These are phyloP conservation scores for Sarcophaga subvicina DNA, from an alignment of 2,888 invertebrate genomes.

Conservation along the genomic window DNA sequence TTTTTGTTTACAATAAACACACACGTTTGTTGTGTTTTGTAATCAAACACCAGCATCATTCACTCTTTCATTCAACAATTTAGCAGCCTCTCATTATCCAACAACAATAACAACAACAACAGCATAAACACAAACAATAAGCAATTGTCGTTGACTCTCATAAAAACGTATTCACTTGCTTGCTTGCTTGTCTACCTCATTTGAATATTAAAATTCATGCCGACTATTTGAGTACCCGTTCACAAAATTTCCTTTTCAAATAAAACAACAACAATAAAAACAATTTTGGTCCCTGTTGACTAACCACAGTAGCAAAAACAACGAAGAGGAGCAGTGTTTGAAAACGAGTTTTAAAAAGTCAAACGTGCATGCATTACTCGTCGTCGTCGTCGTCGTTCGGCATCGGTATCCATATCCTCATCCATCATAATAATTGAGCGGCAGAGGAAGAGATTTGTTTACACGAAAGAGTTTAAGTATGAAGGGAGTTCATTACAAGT, in stretches of 20 bases:
- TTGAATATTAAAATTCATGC: conserved; percentile 62
- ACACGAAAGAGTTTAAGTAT: conserved; percentile 30
- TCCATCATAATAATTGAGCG: conserved; percentile 36
- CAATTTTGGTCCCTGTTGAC: conserved; percentile 16
- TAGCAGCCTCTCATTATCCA: conserved; percentile 54
- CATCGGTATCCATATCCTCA: not conserved
- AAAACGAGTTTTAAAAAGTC: conserved; percentile 43
- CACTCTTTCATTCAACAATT: no score
- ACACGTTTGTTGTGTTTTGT: conserved; percentile 35
- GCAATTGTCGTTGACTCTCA: no score
- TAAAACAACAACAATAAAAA: not conserved
- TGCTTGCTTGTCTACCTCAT: conserved; percentile 44
- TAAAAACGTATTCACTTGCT: not conserved
- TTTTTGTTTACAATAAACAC: conserved; percentile 56
- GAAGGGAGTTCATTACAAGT: conserved; percentile 26
- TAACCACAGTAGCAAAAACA: not conserved
- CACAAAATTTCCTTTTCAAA: conserved; percentile 42
- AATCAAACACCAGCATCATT: conserved; percentile 29
- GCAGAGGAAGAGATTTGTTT: no score
- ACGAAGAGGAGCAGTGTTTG: not conserved
- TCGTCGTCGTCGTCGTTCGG: no score
- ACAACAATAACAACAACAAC: conserved; percentile 34
- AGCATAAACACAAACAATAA: no score
- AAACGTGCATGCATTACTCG: conserved; percentile 45
- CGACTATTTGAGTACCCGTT: conserved; percentile 27